Base-by-base conservation (phyloP, 2,888 invertebrate genomes). In the Synergus laeviventris region DNA sequence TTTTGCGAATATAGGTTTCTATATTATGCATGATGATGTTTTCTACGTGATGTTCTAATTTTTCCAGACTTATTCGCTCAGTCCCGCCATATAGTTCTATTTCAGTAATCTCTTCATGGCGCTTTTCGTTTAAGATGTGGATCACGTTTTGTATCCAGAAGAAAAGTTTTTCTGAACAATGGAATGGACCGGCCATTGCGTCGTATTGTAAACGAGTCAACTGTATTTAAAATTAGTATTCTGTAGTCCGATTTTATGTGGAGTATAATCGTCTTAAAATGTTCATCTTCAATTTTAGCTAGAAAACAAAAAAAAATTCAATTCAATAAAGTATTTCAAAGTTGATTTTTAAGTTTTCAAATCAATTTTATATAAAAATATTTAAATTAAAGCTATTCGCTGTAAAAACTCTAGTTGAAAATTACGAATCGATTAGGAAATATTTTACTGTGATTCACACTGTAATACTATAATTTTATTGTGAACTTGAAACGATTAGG, bases 1-100 rank as follows among this genome's bases (percentile, higher is more conserved):
- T 91, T 85, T 93, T 92, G 2, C 94, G 92, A 73, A 95, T 90
- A 84, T 93, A 92, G 84, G 93, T 92, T 85, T 95, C 94, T 62
- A 94, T 92, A 82, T 91, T 91, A 79, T 90, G 87, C 36, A 92
- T 85, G n/a, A 92, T 87, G 36, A 92, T 78, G 62, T 90, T 89
- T 81, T 92, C 70, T 24, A 45, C 70, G 5, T 70, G 21, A 3
- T 66, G 24, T 14, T 45, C 42, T 12, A 66, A 76, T 39, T 91
- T 87, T n/a, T 87, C 79, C 1, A 81, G 78, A 18, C 88, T 89
- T 77, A 92, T 88, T 79, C 88, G 85, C 4, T 88, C 82, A 2
- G 90, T 79, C 3, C 91, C 86, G 45, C 87, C 83, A 2, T 79
- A 78, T 74, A 92, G 91, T 74, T 92, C 89, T 59, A 89, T 88